Conservation (phyloP, 2,797 vertebrate species). For the Chromobotia macracanthus region DNA sequence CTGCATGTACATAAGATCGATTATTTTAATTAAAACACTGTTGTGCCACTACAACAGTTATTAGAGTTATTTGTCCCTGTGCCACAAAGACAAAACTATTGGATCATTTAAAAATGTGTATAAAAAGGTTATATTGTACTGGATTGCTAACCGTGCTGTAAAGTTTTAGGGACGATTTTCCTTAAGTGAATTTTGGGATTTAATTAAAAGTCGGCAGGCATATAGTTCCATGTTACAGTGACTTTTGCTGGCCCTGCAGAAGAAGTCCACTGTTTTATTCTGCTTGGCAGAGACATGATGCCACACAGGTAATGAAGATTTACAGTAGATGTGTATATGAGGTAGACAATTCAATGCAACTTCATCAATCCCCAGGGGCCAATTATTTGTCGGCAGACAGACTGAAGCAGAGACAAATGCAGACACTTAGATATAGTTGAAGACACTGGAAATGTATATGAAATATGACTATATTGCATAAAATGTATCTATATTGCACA, state of each 20-base stretch:
- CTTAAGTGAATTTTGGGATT: constrained; percentile 39
- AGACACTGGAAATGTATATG: not conserved
- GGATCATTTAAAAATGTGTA: constrained; percentile 26
- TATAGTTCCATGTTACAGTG: constrained; percentile 14
- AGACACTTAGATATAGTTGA: not conserved
- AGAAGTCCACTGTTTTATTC: not conserved
- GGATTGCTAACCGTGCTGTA: constrained; percentile 20
- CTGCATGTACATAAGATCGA: constrained; percentile 35
- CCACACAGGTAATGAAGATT: constrained; percentile 19
- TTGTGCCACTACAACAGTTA: constrained; percentile 17
- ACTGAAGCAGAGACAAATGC: not conserved
- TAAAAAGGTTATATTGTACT: constrained; percentile 31
- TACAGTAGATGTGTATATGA: not conserved
- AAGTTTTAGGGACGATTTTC: constrained; percentile 33
- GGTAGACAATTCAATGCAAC: constrained; percentile 2
- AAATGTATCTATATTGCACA: too few relatives aligned
- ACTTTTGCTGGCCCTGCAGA: constrained; percentile 22
- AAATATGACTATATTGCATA: not conserved
- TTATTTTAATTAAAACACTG: constrained; percentile 55
- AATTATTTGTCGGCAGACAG: constrained; percentile 14
- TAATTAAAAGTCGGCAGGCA: constrained; percentile 44
- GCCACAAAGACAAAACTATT: constrained; percentile 28
- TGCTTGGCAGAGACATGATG: constrained; percentile 1
- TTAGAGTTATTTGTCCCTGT: constrained; percentile 34
- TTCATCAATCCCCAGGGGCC: constrained; percentile 1